These are phyloP conservation scores for Ramazzottius varieornatus DNA, from an alignment of 2,888 invertebrate species.

Conservation along the genomic window DNA sequence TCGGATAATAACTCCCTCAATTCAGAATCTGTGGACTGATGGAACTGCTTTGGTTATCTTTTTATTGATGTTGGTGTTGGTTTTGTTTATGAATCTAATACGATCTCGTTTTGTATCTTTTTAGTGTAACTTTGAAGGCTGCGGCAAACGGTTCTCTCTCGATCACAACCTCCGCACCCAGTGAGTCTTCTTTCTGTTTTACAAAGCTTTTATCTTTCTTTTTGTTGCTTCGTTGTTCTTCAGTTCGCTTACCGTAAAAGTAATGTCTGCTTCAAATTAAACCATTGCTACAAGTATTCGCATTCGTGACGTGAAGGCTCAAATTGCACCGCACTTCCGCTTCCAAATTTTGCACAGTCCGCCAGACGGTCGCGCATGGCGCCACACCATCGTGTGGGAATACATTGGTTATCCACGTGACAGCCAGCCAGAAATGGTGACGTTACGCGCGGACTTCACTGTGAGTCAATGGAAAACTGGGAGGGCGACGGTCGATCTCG, in stretches of 20 bases:
- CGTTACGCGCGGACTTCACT: too few species aligned
- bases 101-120: not conserved
- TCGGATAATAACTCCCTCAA: not conserved
- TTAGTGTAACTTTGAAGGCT: not conserved
- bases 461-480: too few species aligned
- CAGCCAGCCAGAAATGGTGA: too few species aligned
- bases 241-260: not conserved
- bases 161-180: constrained; percentile 3
- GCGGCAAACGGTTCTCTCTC: constrained; percentile 1
- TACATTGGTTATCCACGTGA: too few species aligned
- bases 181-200: not conserved
- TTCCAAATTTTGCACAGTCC: not conserved
- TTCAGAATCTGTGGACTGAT: not conserved
- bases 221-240: not conserved
- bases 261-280: not conserved
- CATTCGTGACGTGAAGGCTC: too few species aligned
- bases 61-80: not conserved
- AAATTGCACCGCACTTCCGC: too few species aligned
- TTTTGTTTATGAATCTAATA: not conserved
- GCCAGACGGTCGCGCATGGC: too few species aligned
- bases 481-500: too few species aligned
- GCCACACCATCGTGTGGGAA: too few species aligned
- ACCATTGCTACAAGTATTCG: too few species aligned
- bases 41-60: not conserved
- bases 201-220: not conserved